These are phyloP conservation scores for Macaria notata DNA, from an alignment of 2,888 invertebrate species.

Conservation along the genomic window DNA sequence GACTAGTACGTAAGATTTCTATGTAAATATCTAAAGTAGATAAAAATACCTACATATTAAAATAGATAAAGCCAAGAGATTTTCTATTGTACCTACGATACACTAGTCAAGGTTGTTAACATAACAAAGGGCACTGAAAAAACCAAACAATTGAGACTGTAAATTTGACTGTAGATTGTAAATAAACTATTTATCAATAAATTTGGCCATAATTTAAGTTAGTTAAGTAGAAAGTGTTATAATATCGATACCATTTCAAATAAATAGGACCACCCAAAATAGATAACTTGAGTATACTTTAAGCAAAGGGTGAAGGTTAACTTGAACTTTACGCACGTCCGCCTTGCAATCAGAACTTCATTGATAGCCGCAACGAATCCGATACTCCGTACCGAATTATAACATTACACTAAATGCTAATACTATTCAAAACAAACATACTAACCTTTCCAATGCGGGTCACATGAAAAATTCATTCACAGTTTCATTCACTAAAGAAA, in stretches of 20 bases:
- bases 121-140: too few species aligned
- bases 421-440: slow-evolving; percentile 43
- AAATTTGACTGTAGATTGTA: too few species aligned
- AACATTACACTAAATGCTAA: slow-evolving; percentile 31
- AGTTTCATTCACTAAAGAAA: slow-evolving; percentile 52
- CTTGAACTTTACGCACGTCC: slow-evolving; percentile 30
- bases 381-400: slow-evolving; percentile 20
- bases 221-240: too few species aligned
- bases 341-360: slow-evolving; percentile 29
- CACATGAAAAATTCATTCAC: slow-evolving; percentile 60
- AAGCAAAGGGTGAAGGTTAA: slow-evolving; percentile 27
- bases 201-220: too few species aligned
- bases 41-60: too few species aligned
- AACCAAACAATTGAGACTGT: too few species aligned
- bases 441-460: slow-evolving; percentile 58
- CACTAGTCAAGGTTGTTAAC: too few species aligned
- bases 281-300: slow-evolving; percentile 22
- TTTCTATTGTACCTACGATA: too few species aligned
- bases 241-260: slow-evolving; percentile 1
- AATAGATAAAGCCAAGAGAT: too few species aligned
- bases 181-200: too few species aligned
- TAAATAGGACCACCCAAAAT: slow-evolving; percentile 26
- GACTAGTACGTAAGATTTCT: too few species aligned
- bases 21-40: too few species aligned
- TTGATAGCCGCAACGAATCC: slow-evolving; percentile 30